phyloP scores from a whole-genome alignment of 2,113 vertebrate genomes.

The Morone chrysops region DNA sequence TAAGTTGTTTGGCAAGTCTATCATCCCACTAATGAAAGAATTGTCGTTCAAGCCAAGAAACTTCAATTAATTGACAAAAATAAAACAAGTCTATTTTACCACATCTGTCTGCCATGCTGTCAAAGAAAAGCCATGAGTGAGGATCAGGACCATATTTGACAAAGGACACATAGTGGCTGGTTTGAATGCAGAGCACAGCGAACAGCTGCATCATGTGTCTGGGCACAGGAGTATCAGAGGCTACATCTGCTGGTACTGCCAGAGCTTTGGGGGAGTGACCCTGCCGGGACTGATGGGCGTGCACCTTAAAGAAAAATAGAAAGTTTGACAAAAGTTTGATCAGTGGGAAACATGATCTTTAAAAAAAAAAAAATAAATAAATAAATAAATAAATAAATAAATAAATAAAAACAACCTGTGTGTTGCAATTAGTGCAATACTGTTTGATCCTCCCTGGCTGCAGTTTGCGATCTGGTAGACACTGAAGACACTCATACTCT shows the following conservation, averaged over 20 bases:
- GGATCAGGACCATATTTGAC: constrained; percentile 82
- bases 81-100: constrained; percentile 69
- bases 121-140: constrained; percentile 87
- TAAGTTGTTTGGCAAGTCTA: neutral
- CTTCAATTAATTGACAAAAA: neutral
- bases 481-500: constrained; percentile 81
- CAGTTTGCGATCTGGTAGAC: constrained; percentile 82
- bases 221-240: constrained; percentile 34
- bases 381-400: neutral
- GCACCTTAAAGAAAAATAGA: constrained; percentile 72
- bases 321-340: neutral
- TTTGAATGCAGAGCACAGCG: constrained; percentile 87
- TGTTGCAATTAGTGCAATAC: constrained; percentile 81
- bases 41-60: neutral
- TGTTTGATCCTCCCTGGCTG: constrained; percentile 84
- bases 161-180: constrained; percentile 88
- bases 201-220: constrained; percentile 82
- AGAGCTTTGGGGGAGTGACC: constrained; percentile 73
- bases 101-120: constrained; percentile 87
- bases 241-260: constrained; percentile 30
- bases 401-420: constrained; percentile 71
- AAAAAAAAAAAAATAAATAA: no score
- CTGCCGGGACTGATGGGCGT: constrained; percentile 74
- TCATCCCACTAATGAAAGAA: no score
- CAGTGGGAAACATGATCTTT: neutral